These are phyloP conservation scores for Regulus satrapa DNA, from an alignment of 2,113 vertebrate species.

Conservation along the genomic window DNA sequence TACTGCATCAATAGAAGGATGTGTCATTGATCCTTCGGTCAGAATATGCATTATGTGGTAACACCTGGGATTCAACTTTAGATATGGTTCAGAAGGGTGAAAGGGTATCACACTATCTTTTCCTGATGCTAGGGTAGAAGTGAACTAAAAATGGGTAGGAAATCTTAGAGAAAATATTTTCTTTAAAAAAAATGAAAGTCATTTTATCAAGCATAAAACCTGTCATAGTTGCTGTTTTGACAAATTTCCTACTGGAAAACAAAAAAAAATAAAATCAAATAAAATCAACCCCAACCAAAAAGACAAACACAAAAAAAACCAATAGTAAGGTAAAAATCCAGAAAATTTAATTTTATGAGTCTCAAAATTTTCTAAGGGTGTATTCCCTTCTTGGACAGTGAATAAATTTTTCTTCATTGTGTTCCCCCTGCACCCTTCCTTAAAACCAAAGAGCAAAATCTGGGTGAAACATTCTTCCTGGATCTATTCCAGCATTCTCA, in stretches of 20 bases:
- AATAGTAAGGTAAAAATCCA: not conserved
- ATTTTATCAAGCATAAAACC: not conserved
- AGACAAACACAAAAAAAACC: not conserved
- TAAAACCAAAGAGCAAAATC: not conserved
- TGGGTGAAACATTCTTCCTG: not conserved
- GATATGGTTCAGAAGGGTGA: not conserved
- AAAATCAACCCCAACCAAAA: not conserved
- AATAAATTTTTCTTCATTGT: not conserved
- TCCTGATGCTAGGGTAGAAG: not conserved
- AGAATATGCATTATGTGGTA: not conserved
- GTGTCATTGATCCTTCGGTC: not conserved
- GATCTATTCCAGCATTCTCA: not conserved
- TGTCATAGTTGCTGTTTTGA: not conserved
- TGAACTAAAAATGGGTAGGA: not conserved
- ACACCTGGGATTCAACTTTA: not conserved
- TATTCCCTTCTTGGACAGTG: not conserved
- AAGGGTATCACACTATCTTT: not conserved
- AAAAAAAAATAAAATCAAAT: not conserved
- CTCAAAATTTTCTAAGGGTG: not conserved
- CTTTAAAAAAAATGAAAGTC: fast-evolving
- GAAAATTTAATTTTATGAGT: not conserved
- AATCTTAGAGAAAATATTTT: not conserved
- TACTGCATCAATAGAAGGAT: not conserved
- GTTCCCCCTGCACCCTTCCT: not conserved
- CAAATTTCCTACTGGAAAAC: not conserved